Conservation (phyloP, 2,113 vertebrate genomes). For the Tylochromis polylepis region DNA sequence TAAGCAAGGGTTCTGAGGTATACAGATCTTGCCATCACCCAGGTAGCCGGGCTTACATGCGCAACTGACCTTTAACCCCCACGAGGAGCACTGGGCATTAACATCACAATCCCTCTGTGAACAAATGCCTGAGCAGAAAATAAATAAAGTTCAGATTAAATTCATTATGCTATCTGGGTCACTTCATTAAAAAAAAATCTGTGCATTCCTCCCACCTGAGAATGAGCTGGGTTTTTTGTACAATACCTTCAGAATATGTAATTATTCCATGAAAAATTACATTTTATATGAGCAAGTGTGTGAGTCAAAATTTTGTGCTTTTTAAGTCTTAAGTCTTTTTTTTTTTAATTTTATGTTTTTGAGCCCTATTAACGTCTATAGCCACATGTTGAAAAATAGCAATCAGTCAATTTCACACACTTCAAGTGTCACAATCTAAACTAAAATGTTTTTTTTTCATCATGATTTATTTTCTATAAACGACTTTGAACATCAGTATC, state of each 20-base stretch:
- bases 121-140: constrained; percentile 67
- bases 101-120: constrained; percentile 72
- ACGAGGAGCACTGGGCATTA: constrained; percentile 74
- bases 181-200: neutral
- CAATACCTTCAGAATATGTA: neutral
- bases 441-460: too few species aligned
- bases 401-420: neutral
- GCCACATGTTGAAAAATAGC: neutral
- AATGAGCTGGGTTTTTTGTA: neutral
- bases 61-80: constrained; percentile 70
- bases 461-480: neutral
- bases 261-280: neutral
- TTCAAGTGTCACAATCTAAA: neutral
- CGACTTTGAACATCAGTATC: neutral
- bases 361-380: neutral
- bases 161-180: neutral
- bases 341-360: neutral
- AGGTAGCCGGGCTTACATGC: constrained; percentile 78
- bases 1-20: constrained; percentile 81
- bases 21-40: constrained; percentile 84
- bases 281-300: neutral
- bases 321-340: neutral
- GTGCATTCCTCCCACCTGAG: neutral
- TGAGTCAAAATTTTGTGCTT: neutral
- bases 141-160: neutral